Conservation (phyloP, 2,797 vertebrate species). For the Lagodon rhomboides region DNA sequence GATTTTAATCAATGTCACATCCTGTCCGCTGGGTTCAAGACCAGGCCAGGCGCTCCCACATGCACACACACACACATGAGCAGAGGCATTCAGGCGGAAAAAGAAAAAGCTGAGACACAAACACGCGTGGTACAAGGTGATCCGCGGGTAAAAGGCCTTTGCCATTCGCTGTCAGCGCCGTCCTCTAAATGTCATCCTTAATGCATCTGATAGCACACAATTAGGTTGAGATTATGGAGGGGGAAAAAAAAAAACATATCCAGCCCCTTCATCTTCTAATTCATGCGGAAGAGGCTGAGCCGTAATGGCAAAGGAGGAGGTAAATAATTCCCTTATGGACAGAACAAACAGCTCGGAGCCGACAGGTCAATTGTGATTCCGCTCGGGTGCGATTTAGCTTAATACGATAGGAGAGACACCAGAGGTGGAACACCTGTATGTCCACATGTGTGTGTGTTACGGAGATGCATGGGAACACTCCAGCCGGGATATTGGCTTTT, state of each 20-base stretch:
- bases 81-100: neutral
- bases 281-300: conserved; percentile 12
- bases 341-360: conserved; percentile 36
- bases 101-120: neutral
- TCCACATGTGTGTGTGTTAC: conserved; percentile 18
- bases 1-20: conserved; percentile 28
- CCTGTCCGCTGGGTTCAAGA: conserved; percentile 52
- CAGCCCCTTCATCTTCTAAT: conserved; percentile 5
- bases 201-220: conserved; percentile 56
- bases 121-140: conserved; percentile 36
- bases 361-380: conserved; percentile 53
- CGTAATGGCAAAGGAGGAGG: conserved; percentile 29
- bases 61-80: neutral
- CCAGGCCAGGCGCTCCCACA: conserved; percentile 14
- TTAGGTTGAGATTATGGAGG: conserved; percentile 57
- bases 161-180: conserved; percentile 32
- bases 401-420: conserved; percentile 44
- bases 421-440: conserved; percentile 4
- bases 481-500: conserved; percentile 64
- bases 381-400: conserved; percentile 15
- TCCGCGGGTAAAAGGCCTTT: conserved; percentile 31
- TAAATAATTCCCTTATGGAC: conserved; percentile 59
- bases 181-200: conserved; percentile 66
- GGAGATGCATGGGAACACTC: conserved; percentile 43
- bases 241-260: conserved; percentile 3